Conservation (phyloP, 2,113 vertebrate genomes). For the Dasyurus viverrinus region DNA sequence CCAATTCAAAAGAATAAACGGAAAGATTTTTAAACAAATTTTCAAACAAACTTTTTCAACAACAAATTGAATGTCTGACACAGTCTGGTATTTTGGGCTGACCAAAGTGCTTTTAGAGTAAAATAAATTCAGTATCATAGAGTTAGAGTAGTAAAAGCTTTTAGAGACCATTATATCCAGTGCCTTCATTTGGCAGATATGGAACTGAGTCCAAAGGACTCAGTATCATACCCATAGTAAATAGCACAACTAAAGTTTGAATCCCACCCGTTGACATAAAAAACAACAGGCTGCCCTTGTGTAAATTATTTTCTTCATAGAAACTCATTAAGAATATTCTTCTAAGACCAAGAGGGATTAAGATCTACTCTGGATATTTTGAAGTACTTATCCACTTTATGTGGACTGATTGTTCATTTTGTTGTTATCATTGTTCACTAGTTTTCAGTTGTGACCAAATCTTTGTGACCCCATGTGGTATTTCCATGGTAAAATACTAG, state of each 20-base stretch:
- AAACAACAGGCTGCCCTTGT: neutral
- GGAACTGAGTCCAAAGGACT: neutral
- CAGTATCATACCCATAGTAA: neutral
- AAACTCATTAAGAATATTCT: neutral
- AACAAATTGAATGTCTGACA: neutral
- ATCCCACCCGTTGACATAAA: neutral
- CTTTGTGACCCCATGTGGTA: neutral
- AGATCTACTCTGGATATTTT: neutral
- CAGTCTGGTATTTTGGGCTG: neutral
- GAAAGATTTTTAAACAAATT: slow-evolving; percentile 85
- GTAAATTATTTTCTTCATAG: neutral
- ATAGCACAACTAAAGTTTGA: neutral
- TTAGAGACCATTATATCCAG: neutral
- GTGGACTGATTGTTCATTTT: neutral
- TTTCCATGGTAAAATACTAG: neutral
- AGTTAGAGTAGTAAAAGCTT: neutral
- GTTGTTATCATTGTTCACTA: neutral
- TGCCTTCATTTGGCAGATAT: neutral
- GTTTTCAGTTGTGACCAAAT: neutral
- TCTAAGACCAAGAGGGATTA: neutral
- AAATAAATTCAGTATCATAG: neutral
- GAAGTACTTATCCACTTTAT: neutral
- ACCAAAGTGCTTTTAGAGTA: neutral
- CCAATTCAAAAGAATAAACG: slow-evolving; percentile 94
- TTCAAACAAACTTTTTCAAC: neutral